A percentile compares a stretch with the other conserved stretches of the same genome.
Conservation (phyloP, 2,113 vertebrate species). For the Podocnemis expansa region DNA sequence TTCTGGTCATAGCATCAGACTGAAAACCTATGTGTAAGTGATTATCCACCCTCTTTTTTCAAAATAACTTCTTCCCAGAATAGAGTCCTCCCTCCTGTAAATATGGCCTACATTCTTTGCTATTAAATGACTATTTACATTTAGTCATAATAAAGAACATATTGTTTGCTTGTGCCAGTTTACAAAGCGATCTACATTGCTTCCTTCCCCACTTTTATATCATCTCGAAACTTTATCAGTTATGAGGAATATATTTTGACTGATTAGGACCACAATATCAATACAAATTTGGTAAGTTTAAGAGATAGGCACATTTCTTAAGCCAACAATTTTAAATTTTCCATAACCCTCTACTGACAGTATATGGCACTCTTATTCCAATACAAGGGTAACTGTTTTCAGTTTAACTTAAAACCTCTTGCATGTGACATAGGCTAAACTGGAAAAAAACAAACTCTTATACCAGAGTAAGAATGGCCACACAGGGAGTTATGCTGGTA, state of each 20-base stretch:
- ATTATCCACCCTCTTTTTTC: background rate
- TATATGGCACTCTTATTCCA: background rate
- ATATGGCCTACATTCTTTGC: background rate
- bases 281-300: background rate
- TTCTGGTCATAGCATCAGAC: background rate
- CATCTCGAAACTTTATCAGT: background rate
- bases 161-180: background rate
- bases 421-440: background rate
- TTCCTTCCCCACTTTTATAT: background rate
- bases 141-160: background rate
- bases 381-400: background rate
- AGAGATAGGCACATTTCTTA: background rate
- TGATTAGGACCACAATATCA: background rate
- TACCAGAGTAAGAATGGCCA: background rate
- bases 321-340: background rate
- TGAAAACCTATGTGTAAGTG: background rate
- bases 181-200: background rate
- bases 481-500: background rate
- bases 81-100: background rate
- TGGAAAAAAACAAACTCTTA: background rate
- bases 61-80: background rate
- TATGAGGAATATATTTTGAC: background rate
- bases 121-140: background rate
- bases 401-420: background rate
- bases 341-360: fast-evolving